Evolutionary conservation across 2,797 vertebrate species (phyloP), one percentile per base, ranked within the genome.

Genomic region (Pseudochromis fuscus): DNA sequence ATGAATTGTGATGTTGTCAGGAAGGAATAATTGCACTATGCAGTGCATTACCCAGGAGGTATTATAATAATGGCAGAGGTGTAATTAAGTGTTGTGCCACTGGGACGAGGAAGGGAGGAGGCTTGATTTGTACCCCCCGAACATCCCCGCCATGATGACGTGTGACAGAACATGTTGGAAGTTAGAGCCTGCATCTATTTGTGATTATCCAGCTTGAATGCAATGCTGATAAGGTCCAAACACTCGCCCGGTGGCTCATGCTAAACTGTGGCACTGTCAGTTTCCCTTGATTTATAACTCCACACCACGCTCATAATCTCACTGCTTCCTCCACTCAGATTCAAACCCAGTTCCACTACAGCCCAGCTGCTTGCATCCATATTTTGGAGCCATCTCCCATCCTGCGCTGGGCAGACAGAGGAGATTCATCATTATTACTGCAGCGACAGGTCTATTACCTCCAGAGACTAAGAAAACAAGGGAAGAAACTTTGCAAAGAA

Each of bases 341-440:
- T 84, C 78, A 81, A 84, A 87, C 58, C 81, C 77, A 68, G 72
- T 83, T 86, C 72, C 65, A 71, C 63, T 30, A 57, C 58, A 59
- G 70, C 60, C 50, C 27, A 25, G 71, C 55, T 15, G 2, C 65
- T 73, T 58, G 77, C 72, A 75, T 86, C 81, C 87, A 91, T 90
- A 92, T 89, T 92, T 89, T 15, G 68, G 72, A 66, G 75, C 77
- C 59, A 53, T 85, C 81, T 87, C 75, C 75, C 50, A 79, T 84
- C 84, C 69, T 85, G 79, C 76, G 67, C 73, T 37, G 56, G 46
- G 74, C 40, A 87, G 77, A 83, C 79, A 81, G 72, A 78, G 84
- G 83, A 89, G 84, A 93, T 95, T 91, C 88, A 94, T 95, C 93
- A 94, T 88, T 90, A 92, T 94, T 93, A 94, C 87, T 50, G 79